Conservation (phyloP, 2,888 invertebrate species). For the Pelosia muscerda region DNA sequence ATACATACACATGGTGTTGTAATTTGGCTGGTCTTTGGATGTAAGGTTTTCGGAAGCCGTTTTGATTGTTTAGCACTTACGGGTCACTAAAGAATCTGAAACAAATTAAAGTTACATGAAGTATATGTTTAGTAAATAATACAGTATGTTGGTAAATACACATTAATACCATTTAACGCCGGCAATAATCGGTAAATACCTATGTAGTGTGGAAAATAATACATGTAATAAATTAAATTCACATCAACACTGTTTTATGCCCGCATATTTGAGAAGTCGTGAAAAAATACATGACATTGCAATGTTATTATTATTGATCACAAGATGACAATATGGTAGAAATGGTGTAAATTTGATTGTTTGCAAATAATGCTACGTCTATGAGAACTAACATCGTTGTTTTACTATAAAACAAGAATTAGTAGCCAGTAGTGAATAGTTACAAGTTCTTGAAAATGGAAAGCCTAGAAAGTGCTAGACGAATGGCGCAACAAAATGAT, state of each 20-base stretch:
- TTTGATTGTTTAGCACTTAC: constrained; percentile 67
- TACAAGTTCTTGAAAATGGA: constrained; percentile 27
- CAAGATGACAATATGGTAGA: constrained; percentile 11
- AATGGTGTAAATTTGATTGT: constrained; percentile 27
- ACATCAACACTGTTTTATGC: neutral
- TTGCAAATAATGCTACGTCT: neutral
- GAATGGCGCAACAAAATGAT: constrained; percentile 68
- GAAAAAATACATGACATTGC: neutral
- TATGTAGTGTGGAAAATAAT: neutral
- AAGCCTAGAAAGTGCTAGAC: constrained; percentile 56
- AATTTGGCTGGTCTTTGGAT: constrained; percentile 76
- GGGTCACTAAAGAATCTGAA: constrained; percentile 55
- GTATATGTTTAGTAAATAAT: no score
- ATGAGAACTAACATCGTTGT: neutral
- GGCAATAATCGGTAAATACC: neutral
- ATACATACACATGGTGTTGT: constrained; percentile 86
- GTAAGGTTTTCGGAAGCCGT: constrained; percentile 79
- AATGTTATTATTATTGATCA: constrained; percentile 20
- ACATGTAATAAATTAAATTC: neutral
- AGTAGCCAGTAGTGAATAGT: neutral
- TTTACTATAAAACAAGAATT: neutral
- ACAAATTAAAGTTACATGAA: constrained; percentile 42
- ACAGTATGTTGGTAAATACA: neutral
- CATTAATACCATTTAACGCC: neutral
- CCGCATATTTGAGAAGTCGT: neutral